Conservation (phyloP, 1,140 invertebrate genomes). For the Lineus longissimus region DNA sequence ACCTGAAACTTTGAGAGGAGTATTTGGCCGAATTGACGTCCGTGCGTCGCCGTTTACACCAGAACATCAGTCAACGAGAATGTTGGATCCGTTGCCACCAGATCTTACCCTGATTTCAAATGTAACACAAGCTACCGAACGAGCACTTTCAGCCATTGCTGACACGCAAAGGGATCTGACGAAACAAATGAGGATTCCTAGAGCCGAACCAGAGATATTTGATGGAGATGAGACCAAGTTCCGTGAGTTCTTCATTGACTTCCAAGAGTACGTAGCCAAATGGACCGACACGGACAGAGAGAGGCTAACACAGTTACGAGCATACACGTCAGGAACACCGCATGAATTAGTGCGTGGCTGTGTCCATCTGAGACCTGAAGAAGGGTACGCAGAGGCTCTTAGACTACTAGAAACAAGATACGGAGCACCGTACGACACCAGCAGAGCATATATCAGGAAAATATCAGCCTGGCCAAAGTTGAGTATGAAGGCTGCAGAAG, state of each 20-base stretch:
- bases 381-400: too few relatives aligned
- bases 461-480: background rate
- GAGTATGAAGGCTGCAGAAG: background rate
- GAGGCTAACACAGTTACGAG: constrained; percentile 6
- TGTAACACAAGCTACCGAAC: too few relatives aligned
- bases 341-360: constrained; percentile 5
- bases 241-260: background rate
- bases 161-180: background rate
- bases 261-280: constrained; percentile 3
- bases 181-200: background rate
- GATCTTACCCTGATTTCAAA: too few relatives aligned
- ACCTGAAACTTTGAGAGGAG: too few relatives aligned
- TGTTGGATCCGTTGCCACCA: too few relatives aligned
- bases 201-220: constrained; percentile 4
- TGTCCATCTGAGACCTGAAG: too few relatives aligned
- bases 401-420: too few relatives aligned
- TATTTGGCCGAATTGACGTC: too few relatives aligned
- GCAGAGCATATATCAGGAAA: constrained; percentile 2
- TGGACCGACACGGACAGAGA: constrained; percentile 1
- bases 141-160: too few relatives aligned
- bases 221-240: constrained; percentile 2
- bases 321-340: background rate
- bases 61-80: too few relatives aligned
- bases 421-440: constrained; percentile 7
- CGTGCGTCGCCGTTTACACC: too few relatives aligned